Evolutionary conservation across 2,113 vertebrate species (phyloP).

Genomic region (Cheilinus undulatus): DNA sequence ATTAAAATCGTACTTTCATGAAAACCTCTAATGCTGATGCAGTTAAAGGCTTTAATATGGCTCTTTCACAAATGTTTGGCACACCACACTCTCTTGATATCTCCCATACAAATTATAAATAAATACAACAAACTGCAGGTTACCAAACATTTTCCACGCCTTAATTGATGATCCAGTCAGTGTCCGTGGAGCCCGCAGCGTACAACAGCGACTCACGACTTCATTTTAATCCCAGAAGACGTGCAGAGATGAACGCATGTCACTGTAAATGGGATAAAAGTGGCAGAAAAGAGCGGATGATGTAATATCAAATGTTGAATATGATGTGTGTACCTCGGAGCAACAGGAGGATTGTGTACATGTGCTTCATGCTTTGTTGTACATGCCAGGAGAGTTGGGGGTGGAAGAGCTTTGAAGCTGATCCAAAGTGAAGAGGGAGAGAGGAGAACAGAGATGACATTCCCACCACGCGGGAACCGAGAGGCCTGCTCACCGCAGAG

Average conservation of each 20-base stretch:
- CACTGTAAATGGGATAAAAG: slow-evolving; percentile 11
- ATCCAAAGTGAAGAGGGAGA: slow-evolving; percentile 62
- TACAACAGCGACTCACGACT: not conserved
- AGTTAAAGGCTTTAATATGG: no score
- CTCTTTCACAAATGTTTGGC: no score
- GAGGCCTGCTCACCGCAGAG: not conserved
- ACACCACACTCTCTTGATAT: no score
- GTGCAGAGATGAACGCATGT: slow-evolving; percentile 3
- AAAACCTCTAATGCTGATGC: no score
- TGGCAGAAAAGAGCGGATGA: slow-evolving; percentile 3
- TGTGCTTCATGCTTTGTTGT: slow-evolving; percentile 6
- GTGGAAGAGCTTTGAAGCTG: slow-evolving; percentile 67
- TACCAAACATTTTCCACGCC: no score
- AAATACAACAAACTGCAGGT: no score
- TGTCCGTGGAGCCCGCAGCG: no score
- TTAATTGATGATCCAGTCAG: no score
- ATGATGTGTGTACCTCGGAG: slow-evolving; percentile 44
- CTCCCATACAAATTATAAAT: no score
- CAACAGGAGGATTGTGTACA: slow-evolving; percentile 35
- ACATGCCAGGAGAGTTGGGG: slow-evolving; percentile 19
- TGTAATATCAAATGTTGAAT: slow-evolving; percentile 42
- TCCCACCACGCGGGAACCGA: slow-evolving; percentile 13
- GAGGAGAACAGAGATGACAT: slow-evolving; percentile 27
- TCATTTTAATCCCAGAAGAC: not conserved
- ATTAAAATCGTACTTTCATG: no score